Base-by-base conservation (phyloP, 2,888 invertebrate species). In the Lasioglossum morio region DNA sequence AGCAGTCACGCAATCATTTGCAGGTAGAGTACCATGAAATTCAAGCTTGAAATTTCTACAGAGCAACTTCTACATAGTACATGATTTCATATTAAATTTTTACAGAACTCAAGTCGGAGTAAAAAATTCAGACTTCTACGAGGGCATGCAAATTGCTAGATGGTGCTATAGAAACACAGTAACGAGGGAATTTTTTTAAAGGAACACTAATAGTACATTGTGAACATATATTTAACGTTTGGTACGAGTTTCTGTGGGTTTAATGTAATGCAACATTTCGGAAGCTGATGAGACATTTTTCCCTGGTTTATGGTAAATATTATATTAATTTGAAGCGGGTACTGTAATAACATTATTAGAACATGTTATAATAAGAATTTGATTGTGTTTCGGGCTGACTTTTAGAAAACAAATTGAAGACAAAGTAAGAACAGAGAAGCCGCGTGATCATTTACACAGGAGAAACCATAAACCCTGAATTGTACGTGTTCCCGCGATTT, bases 401-500 rank as follows among this genome's bases (percentile, higher is more conserved):
- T 69, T 37, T 37, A 69, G 48, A 27, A 63, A 70, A 79, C 72
- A 84, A 77, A 74, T 69, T 75, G 70, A 81, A 77, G 81, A 72
- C 77, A 73, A 73, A 46, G 74, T 73, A 74, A 77, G 57, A 75
- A 70, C 78, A 37, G 69, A 43, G 60, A 82, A 82, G 81, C 80
- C 72, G 78, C 85, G 80, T 74, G 88, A 88, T 91, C 90, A 82
- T 89, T 90, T 91, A 88, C 85, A 73, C 81, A 69, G 72, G 78
- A 87, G 90, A 88, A 84, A 87, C 85, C 85, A 82, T 91, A 89
- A 91, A 91, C 88, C 89, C 85, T 81, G 83, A 88, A 91, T 90
- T 91, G 91, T 89, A 86, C 85, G 88, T 86, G 87, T 89, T 87
- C 87, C 82, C 86, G 82, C 88, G 91, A 87, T 91, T 91, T 92